phyloP scores from a whole-genome alignment of 2,113 vertebrate species.

The Columba livia region DNA sequence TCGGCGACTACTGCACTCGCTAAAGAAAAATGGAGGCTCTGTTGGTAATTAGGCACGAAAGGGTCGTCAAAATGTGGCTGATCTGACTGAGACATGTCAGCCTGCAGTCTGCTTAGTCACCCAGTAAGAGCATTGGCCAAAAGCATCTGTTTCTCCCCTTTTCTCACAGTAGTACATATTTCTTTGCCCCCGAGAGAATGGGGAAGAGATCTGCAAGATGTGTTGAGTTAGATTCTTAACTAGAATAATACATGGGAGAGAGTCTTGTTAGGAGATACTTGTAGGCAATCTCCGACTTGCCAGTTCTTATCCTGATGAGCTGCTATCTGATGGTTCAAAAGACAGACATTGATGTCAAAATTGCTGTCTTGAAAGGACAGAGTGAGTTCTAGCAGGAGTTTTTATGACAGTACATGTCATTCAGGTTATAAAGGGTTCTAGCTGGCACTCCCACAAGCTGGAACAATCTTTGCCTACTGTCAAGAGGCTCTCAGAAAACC shows the following conservation, averaged over 20 bases:
- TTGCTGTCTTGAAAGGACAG: background rate
- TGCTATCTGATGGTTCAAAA: background rate
- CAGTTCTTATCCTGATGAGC: background rate
- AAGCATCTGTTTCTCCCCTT: background rate
- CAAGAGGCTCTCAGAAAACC: slow-evolving; percentile 47
- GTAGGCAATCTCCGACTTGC: background rate
- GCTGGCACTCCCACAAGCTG: slow-evolving; percentile 32
- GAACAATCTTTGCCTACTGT: slow-evolving; percentile 39
- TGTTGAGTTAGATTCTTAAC: background rate
- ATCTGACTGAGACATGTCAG: slow-evolving; percentile 44
- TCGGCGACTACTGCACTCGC: background rate
- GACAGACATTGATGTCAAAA: background rate
- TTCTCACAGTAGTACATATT: background rate
- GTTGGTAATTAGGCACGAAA: background rate
- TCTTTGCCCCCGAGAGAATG: background rate
- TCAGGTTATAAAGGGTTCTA: slow-evolving; percentile 25
- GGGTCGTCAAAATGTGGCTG: background rate
- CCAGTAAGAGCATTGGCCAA: slow-evolving; percentile 17
- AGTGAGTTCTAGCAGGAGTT: slow-evolving; percentile 29
- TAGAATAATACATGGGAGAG: background rate
- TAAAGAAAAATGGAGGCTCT: slow-evolving; percentile 37
- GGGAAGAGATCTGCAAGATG: background rate
- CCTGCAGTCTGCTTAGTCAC: slow-evolving; percentile 50
- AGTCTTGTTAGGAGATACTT: background rate
- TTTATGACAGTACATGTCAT: slow-evolving; percentile 17